Base-by-base conservation (phyloP, 1,140 invertebrate species). In the Orchestia grillus region DNA sequence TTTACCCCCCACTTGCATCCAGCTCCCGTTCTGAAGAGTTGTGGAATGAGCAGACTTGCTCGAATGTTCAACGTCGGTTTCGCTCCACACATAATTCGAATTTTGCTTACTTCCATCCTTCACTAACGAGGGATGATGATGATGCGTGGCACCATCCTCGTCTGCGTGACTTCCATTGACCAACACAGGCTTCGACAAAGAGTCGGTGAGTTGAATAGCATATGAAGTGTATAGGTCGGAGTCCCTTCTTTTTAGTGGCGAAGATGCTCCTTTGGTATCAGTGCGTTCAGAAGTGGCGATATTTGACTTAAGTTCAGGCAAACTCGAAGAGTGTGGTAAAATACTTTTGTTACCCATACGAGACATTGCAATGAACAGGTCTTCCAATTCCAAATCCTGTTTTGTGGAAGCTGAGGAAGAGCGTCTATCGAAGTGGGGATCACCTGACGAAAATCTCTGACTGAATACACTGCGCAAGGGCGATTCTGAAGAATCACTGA, bases 401-500 rank as follows among this genome's bases (percentile, higher is more conserved):
- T 77, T 15, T 23, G 62, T 77, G 15, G 36, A 36, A 28, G 62
- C 62, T 77, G 62, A 77, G 62, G 62, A 77, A 19, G 62, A 77
- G 1, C 36, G 62, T 1, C 28, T 36, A 15, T 77, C 41, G 41
- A 90, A 19, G 3, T 41, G 19, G 0, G 92, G 40, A 45, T 47
- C 40, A 40, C 8, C 40, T 41, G 92, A 94, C 0, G 44, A 94
- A 44, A 94, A 44, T 40, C 44, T 44, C 11, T 40, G 43, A 45
- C 40, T 44, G 8, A 94, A 40, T 11, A 40, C 92, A 0, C 44
- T 45, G 92, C 47, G 92, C 43, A 94, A 19, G 8, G 92, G 92
- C 40, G 92, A 94, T 45, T 94, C 92, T 47, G 92, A 94, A 40
- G 92, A 94, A 94, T 94, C 92, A 40, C 92, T 94, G 16, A 94